Base-by-base conservation (phyloP, 2,888 invertebrate species). In the Petrophora chlorosata region DNA sequence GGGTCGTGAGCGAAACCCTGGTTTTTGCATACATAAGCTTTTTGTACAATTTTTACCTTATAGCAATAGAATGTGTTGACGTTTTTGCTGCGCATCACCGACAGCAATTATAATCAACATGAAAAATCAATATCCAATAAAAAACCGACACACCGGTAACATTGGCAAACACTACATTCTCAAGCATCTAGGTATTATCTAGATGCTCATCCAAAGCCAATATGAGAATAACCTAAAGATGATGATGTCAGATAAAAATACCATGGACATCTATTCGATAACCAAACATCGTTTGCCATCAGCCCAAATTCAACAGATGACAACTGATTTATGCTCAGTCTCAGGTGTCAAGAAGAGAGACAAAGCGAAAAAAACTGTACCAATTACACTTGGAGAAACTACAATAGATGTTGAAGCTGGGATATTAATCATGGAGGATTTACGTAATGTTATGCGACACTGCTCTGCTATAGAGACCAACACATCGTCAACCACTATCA, bases 251-350 rank as follows among this genome's bases (percentile, higher is more conserved):
- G 76, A 65, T 55, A 56, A 54, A 66, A 67, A 25, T 3, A n/a
- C 23, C 25, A 68, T 67, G 73, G 78, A 81, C 78, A 63, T 75
- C 76, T 76, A 82, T 79, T 80, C n/a, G 81, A 84, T 84, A 68
- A 73, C 70, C 67, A 58, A 64, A 70, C 73, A 78, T 80, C 79
- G 79, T 81, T 71, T 68, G 69, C 65, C 68, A 70, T 72, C 76
- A 73, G 70, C 75, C 80, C 70, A 76, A 73, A 79, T 79, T 76
- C 72, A 72, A 73, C 72, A 73, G 75, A 73, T 85, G 87, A 88
- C 86, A 88, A 76, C 82, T 86, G 87, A 88, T 87, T 87, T 84
- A 89, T 88, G 69, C 66, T 67, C 59, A 56, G 67, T 66, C 80
- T 80, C 84, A 83, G 85, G 85, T 86, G 86, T 85, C 83, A 85